These are phyloP conservation scores for Serrognathus titanus DNA, from an alignment of 2,888 invertebrate species.

Conservation along the genomic window DNA sequence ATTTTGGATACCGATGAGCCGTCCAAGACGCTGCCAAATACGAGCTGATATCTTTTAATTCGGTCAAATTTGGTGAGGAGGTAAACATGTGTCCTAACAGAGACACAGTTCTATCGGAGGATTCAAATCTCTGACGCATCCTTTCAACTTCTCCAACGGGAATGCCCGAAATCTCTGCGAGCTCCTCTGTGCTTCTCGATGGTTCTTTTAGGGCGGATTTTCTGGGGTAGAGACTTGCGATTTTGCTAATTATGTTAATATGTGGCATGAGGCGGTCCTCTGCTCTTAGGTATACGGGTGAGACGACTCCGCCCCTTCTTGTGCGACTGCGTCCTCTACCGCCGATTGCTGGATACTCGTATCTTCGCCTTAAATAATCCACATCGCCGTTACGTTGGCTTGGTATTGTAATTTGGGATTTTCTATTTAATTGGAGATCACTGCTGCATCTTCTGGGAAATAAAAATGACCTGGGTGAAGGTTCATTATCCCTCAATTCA, in stretches of 20 bases:
- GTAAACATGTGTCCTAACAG: slow-evolving; percentile 75
- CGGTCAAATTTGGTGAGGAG: slow-evolving; percentile 75
- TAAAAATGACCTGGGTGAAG: slow-evolving; percentile 38
- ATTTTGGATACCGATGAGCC: slow-evolving; percentile 73
- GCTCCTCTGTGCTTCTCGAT: slow-evolving; percentile 38
- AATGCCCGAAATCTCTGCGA: slow-evolving; percentile 44
- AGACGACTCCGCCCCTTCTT: slow-evolving; percentile 51
- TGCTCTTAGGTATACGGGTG: slow-evolving; percentile 64
- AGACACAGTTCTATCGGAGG: slow-evolving; percentile 54
- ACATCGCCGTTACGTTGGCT: slow-evolving; percentile 55
- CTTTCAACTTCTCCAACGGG: slow-evolving; percentile 69
- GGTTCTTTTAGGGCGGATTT: slow-evolving; percentile 36
- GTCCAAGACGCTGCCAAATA: slow-evolving; percentile 78
- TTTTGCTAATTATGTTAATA: slow-evolving; percentile 86
- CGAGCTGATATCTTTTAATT: slow-evolving; percentile 72
- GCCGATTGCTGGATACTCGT: slow-evolving; percentile 52
- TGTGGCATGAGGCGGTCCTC: slow-evolving; percentile 81
- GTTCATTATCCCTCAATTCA: slow-evolving; percentile 40
- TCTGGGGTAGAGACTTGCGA: slow-evolving; percentile 56
- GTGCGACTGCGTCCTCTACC: slow-evolving; percentile 52
- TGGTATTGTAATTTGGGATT: slow-evolving; percentile 50
- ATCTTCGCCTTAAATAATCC: slow-evolving; percentile 58
- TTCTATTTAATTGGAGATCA: slow-evolving; percentile 71
- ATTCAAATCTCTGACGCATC: slow-evolving; percentile 69
- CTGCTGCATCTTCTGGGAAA: slow-evolving; percentile 63